These are phyloP conservation scores for Theretra japonica DNA, from an alignment of 2,888 invertebrate species.

Conservation along the genomic window DNA sequence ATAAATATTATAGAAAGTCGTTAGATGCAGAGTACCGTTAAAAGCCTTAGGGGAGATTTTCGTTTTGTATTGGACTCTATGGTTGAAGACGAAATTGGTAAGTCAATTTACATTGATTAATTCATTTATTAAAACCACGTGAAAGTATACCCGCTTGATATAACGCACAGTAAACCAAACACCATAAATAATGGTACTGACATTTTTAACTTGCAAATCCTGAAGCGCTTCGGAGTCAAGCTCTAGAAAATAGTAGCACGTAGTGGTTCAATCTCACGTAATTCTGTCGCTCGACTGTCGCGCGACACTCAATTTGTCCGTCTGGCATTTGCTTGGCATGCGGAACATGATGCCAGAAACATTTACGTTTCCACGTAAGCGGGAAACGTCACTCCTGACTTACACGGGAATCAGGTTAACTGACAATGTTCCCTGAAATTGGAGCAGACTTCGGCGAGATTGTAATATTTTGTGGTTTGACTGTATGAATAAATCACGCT, in stretches of 20 bases:
- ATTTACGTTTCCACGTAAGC: constrained; percentile 62
- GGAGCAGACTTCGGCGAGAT: constrained; percentile 48
- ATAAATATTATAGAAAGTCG: no score
- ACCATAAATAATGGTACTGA: background rate
- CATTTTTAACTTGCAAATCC: background rate
- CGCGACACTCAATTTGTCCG: constrained; percentile 64
- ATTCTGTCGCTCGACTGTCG: constrained; percentile 37
- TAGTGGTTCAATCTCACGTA: constrained; percentile 32
- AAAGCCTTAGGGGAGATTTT: no score
- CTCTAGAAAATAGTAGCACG: constrained; percentile 25
- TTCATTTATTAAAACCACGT: no score
- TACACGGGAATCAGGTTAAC: constrained; percentile 62
- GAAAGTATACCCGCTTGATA: no score
- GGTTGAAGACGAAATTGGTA: no score
- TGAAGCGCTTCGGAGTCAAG: background rate
- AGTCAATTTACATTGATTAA: no score
- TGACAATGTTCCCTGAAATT: constrained; percentile 61
- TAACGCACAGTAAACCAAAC: background rate
- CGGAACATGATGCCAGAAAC: constrained; percentile 65
- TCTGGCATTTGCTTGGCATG: constrained; percentile 58
- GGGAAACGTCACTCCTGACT: constrained; percentile 61
- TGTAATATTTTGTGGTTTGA: constrained; percentile 27
- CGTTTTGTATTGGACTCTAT: no score
- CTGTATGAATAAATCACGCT: constrained; percentile 10
- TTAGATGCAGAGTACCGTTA: no score